phyloP scores from a whole-genome alignment of 30 jellyfish, hydroid and myxozoan genomes.

The Pelagia noctiluca region DNA sequence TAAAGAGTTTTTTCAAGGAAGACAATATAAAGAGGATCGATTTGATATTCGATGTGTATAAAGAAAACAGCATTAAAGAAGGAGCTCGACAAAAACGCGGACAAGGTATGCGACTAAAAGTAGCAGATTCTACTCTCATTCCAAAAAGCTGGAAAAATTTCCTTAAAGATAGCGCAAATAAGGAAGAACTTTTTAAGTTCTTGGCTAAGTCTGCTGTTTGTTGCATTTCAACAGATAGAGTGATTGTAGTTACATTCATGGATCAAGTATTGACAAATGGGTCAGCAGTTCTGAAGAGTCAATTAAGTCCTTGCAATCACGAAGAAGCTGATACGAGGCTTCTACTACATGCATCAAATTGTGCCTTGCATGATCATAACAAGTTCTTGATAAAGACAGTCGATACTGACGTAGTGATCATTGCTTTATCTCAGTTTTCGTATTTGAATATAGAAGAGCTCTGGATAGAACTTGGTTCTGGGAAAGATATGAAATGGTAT shows the following conservation, averaged over 20 bases:
- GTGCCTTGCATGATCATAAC: constrained; percentile 2
- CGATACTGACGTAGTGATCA: background rate
- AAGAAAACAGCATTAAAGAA: background rate
- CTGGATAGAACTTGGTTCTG: too few relatives aligned
- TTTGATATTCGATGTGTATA: too few relatives aligned
- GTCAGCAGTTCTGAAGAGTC: too few relatives aligned
- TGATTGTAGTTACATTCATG: background rate
- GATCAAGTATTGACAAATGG: too few relatives aligned
- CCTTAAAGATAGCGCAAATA: background rate
- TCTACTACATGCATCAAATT: background rate
- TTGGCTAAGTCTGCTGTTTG: background rate
- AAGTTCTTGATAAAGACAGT: too few relatives aligned
- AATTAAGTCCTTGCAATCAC: too few relatives aligned
- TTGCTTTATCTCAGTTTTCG: background rate
- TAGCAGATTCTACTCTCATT: too few relatives aligned
- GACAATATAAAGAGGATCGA: too few relatives aligned
- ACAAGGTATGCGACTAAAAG: background rate
- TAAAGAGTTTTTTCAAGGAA: background rate
- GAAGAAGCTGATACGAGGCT: too few relatives aligned
- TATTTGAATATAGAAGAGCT: background rate
- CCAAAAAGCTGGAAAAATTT: too few relatives aligned
- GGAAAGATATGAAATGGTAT: too few relatives aligned
- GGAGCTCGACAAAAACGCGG: background rate
- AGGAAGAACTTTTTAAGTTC: background rate
- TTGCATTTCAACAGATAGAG: background rate